Evolutionary conservation across 2,113 vertebrate genomes (phyloP).

Genomic region (Orthonyx spaldingii): DNA sequence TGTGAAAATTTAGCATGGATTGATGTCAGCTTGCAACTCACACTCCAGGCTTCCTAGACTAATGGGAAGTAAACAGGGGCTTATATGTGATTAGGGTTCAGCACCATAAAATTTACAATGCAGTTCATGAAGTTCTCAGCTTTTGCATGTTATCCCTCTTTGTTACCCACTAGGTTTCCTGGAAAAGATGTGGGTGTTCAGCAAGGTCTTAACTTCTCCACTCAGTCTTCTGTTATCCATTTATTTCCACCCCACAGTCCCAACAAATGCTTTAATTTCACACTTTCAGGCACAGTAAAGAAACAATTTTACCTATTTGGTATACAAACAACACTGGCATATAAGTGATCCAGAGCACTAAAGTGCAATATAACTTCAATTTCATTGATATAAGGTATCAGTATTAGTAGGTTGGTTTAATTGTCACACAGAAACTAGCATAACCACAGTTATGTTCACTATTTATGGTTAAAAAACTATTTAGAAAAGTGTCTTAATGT

Average conservation of each 20-base stretch:
- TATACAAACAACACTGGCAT: not conserved
- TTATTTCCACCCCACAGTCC: not conserved
- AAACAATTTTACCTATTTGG: not conserved
- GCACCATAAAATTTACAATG: not conserved
- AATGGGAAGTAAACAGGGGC: not conserved
- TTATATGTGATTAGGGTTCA: not conserved
- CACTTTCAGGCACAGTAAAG: not conserved
- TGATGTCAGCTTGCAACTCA: not conserved
- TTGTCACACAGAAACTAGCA: not conserved
- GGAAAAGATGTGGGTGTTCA: not conserved
- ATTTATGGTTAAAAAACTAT: not conserved
- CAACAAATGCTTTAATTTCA: not conserved
- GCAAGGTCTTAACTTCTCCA: not conserved
- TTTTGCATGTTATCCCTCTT: not conserved
- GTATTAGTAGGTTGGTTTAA: not conserved
- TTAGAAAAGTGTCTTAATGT: not conserved
- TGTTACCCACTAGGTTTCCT: not conserved
- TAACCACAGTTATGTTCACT: not conserved
- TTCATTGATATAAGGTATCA: not conserved
- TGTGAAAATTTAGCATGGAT: constrained; percentile 37
- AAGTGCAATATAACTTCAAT: not conserved
- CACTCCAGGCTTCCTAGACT: constrained; percentile 11
- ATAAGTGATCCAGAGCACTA: not conserved
- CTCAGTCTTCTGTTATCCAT: not conserved
- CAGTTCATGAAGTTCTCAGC: not conserved